These are phyloP conservation scores for Gymnoscopelus braueri DNA, from an alignment of 2,797 vertebrate species.

Conservation along the genomic window DNA sequence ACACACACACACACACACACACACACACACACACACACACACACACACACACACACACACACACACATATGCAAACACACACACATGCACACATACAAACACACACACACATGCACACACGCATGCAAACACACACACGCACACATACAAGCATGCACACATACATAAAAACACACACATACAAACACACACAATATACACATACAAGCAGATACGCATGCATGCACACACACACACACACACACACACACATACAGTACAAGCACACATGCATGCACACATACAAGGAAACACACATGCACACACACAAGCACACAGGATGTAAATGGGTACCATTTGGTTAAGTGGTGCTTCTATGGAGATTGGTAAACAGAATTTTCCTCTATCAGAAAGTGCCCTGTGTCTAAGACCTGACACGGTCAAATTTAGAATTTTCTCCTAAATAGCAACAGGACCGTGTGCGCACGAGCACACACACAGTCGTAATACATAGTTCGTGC, in stretches of 20 bases:
- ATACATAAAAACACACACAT: conserved; percentile 28
- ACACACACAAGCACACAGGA: conserved; percentile 30
- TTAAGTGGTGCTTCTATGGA: conserved; percentile 39
- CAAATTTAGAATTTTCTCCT: conserved; percentile 54
- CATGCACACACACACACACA: too few species aligned
- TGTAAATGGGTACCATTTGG: conserved; percentile 39
- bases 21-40: too few species aligned
- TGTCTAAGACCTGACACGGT: conserved; percentile 28
- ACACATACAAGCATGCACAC: conserved; percentile 18
- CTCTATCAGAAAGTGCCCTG: conserved; percentile 27
- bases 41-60: too few species aligned
- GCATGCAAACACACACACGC: not conserved
- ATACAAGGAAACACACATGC: conserved; percentile 37
- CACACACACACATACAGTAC: too few species aligned
- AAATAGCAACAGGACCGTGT: conserved; percentile 42
- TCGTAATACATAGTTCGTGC: conserved; percentile 43
- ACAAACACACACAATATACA: conserved; percentile 19
- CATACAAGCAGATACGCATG: too few species aligned
- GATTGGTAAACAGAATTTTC: conserved; percentile 41
- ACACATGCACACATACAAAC: too few species aligned
- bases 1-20: too few species aligned
- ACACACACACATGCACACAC: too few species aligned
- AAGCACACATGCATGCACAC: not conserved
- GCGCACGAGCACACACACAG: not conserved
- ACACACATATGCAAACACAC: too few species aligned